phyloP scores from a whole-genome alignment of 2,113 vertebrate genomes.

The Noctilio leporinus region DNA sequence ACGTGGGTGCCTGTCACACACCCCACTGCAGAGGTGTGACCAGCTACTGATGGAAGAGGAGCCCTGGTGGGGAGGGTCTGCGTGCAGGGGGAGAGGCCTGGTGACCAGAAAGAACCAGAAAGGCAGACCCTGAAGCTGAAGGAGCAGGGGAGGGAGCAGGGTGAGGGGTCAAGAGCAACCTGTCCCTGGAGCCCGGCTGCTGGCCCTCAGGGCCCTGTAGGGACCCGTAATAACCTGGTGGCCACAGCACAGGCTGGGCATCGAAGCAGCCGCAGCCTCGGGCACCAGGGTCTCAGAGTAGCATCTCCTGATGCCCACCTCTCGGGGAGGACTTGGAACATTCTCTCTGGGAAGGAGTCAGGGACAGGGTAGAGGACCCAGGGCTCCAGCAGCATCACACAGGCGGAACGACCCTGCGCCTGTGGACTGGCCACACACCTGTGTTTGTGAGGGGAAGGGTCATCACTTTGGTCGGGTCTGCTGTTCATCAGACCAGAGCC shows the following conservation, averaged over 20 bases:
- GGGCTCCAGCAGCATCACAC: neutral
- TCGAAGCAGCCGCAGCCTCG: neutral
- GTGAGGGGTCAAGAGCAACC: neutral
- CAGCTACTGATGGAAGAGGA: neutral
- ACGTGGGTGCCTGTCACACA: neutral
- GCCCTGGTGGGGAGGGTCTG: neutral
- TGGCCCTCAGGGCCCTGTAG: neutral
- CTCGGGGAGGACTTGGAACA: neutral
- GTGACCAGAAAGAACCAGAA: neutral
- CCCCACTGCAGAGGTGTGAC: neutral
- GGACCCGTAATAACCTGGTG: neutral
- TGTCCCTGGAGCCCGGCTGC: neutral
- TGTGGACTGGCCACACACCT: neutral
- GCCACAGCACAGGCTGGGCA: neutral
- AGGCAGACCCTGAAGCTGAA: neutral
- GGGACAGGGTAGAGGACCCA: no score
- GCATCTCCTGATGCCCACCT: neutral
- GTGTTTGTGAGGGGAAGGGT: neutral
- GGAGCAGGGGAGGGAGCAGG: neutral
- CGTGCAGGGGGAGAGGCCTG: neutral
- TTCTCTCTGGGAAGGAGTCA: rapidly evolving
- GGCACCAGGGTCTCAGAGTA: neutral
- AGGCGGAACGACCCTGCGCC: neutral
- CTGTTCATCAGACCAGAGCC: neutral
- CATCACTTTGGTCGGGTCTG: neutral